Base-by-base conservation (phyloP, 1,140 invertebrate genomes). In the Aethina tumida region DNA sequence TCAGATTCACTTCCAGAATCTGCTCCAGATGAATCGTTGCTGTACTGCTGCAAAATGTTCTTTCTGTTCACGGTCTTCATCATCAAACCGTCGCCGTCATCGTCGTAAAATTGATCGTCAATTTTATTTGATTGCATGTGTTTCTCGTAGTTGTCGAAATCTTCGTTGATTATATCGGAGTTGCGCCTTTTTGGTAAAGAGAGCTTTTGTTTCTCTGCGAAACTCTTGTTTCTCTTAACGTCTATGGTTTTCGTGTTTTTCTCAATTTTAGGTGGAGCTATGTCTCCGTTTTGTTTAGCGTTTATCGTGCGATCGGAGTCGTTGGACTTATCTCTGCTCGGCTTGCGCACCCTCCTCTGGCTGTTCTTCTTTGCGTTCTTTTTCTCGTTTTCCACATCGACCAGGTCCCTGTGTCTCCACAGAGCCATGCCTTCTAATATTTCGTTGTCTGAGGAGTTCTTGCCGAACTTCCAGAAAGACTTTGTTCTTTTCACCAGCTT, bases 351-450 rank as follows among this genome's bases (percentile, higher is more conserved):
- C 27, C 41, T 43, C 26, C 50, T 19, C 32, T 43, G 34, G 24
- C 39, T 52, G 19, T 48, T 47, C 12, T 41, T 36, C 48, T 43
- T 29, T 34, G 49, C 33, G 28, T 55, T 45, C 42, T 64, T 49
- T 55, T 73, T 59, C 47, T 69, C 58, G 47, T 65, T 41, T 66
- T 70, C 49, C 50, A 74, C 72, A 65, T 83, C 80, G 0, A 88
- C 81, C 25, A 87, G 66, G 32, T 85, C 84, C n/a, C 82, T 65
- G 56, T 87, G 84, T 53, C 80, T 77, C 84, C 84, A 87, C 9
- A 88, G 59, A 0, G 82, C 76, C 84, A 88, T 88, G 0, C 84
- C 84, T 45, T 84, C 82, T 25, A 87, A 63, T 5, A 86, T 81
- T 31, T 79, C 77, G 38, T 73, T 72, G 19, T 78, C 73, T 9